A percentile compares a stretch with the other conserved stretches of the same genome.
Evolutionary conservation across 2,888 invertebrate species (phyloP).

Genomic region (Auanema sp.): DNA sequence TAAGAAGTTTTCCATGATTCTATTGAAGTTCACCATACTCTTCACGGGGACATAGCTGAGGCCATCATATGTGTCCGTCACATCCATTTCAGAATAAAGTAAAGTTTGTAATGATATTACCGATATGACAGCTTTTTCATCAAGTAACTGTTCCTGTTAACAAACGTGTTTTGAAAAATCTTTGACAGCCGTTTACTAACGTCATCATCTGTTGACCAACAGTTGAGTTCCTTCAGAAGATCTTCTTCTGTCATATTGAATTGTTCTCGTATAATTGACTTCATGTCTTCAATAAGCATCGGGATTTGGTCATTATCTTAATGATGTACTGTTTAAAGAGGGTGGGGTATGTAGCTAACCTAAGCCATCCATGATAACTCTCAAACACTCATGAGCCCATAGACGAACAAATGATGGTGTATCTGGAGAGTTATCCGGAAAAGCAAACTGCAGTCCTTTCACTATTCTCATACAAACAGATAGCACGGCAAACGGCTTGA

Average conservation of each 20-base stretch:
- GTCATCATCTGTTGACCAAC: conserved; percentile 12
- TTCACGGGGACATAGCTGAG: conserved; percentile 42
- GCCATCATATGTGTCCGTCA: conserved; percentile 52
- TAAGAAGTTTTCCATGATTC: conserved; percentile 50
- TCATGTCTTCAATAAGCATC: too few relatives aligned
- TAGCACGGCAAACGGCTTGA: conserved; percentile 26
- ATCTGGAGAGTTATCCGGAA: conserved; percentile 56
- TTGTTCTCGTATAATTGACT: too few relatives aligned
- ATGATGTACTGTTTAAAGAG: too few relatives aligned
- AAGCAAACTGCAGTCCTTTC: conserved; percentile 47
- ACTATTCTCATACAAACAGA: conserved; percentile 32
- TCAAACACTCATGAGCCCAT: conserved; percentile 50
- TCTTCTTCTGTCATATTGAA: too few relatives aligned
- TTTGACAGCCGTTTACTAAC: too few relatives aligned
- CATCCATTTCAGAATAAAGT: conserved; percentile 53
- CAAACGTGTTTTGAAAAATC: conserved; percentile 2
- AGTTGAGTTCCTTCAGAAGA: too few relatives aligned
- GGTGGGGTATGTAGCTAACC: background rate
- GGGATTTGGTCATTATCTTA: too few relatives aligned
- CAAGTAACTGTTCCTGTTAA: background rate
- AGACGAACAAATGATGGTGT: conserved; percentile 48
- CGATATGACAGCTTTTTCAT: background rate
- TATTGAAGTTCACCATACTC: conserved; percentile 39
- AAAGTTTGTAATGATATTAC: conserved; percentile 12
- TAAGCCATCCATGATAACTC: conserved; percentile 41